Base-by-base conservation (phyloP, 2,797 vertebrate genomes). In the Crax fasciolata region DNA sequence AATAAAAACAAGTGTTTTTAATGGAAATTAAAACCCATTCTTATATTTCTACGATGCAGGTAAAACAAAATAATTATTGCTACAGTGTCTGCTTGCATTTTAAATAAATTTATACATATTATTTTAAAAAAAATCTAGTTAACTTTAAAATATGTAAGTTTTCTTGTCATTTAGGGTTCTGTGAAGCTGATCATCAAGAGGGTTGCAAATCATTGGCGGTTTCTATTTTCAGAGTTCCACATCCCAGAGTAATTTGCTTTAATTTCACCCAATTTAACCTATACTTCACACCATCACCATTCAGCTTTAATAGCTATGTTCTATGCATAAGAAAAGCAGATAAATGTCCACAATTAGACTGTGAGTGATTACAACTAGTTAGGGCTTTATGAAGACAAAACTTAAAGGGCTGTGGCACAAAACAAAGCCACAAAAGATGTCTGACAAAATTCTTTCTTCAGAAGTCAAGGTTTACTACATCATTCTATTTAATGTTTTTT, bases 231-330 rank as follows among this genome's bases (percentile, higher is more conserved):
- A 98, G 98, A 98, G 97, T 98, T 98, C 97, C 97, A 98, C 98
- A 98, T 99, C 98, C 98, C 98, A 97, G 98, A 98, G 98, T 99
- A 99, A 99, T 99, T 99, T 99, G 98, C 99, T 99, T 99, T 99
- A 99, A 99, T 99, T 99, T 99, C 98, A 98, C 98, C 98, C 99
- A 99, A 99, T 99, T 99, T 99, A 99, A 99, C 99, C 99, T 99
- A 98, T 98, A 98, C 98, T 99, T 99, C 98, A 98, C 98, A 98
- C 98, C 98, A 98, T 98, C 98, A 98, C 99, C 98, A 99, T 99
- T 99, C 98, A 99, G 97, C 98, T 98, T 98, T 98, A 98, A 98
- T 98, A 98, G 98, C 98, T 96, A 96, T 97, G 98, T 98, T 98
- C 98, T 97, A 98, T 99, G 98, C 98, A 98, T 96, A 98, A 98